These are phyloP conservation scores for Motacilla alba DNA, from an alignment of 2,113 vertebrate species.

Conservation along the genomic window DNA sequence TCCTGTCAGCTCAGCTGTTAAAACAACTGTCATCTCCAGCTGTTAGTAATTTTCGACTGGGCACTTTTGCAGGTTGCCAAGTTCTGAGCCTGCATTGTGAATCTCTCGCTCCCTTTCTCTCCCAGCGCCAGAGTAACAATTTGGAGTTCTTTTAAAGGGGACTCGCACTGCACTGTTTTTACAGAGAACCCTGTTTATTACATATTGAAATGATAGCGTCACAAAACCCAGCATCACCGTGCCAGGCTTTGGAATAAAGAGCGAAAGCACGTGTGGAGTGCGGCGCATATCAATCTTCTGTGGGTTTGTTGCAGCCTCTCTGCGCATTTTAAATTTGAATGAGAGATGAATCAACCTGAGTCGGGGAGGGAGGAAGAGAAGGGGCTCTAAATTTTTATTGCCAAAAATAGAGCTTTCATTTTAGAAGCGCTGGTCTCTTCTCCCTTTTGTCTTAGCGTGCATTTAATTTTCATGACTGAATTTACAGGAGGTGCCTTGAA, in stretches of 20 bases:
- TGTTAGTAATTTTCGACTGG: conserved; percentile 98
- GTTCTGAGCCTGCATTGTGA: conserved; percentile 77
- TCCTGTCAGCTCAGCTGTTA: conserved; percentile 99
- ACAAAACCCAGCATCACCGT: not conserved
- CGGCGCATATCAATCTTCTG: conserved; percentile 41
- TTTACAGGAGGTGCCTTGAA: not conserved
- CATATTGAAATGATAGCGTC: conserved; percentile 56
- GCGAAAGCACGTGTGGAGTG: conserved; percentile 23
- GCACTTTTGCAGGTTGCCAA: conserved; percentile 92
- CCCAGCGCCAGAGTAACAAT: conserved; percentile 71
- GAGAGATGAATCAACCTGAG: conserved; percentile 56
- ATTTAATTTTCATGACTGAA: not conserved
- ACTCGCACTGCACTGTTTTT: conserved; percentile 48
- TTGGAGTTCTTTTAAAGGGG: conserved; percentile 66
- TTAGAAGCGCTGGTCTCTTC: not conserved
- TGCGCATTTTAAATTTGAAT: conserved; percentile 59
- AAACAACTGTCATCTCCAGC: conserved; percentile 99
- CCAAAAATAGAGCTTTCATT: conserved; percentile 14
- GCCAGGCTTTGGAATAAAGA: conserved; percentile 40
- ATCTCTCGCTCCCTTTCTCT: conserved; percentile 62
- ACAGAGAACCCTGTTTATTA: conserved; percentile 8
- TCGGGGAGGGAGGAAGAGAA: not conserved
- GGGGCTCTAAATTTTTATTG: conserved; percentile 42
- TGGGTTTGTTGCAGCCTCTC: conserved; percentile 43
- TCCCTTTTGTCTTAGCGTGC: not conserved